Evolutionary conservation across 2,113 vertebrate species (phyloP), one percentile per base, ranked within the genome.

Genomic region (Oceanodroma tethys): DNA sequence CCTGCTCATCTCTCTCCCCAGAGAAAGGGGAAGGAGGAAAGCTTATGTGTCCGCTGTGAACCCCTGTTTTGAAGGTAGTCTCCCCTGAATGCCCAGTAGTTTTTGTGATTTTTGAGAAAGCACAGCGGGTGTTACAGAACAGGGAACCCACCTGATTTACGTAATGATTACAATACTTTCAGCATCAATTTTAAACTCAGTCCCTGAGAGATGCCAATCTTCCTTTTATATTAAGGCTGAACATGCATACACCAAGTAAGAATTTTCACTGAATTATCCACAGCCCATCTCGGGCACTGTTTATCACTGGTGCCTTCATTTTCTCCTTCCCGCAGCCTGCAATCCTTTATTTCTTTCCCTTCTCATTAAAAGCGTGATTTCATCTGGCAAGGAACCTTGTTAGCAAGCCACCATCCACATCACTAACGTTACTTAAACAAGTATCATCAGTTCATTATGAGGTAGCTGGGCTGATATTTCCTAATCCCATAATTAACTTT

Each of bases 371-470:
- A 55, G 21, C 38, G 6, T 0, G 1, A 50, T 10, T 36, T 20
- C 7, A 45, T 1, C 36, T 16, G 48, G 3, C 11, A 1, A 76
- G 67, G 47, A 70, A 4, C 17, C 34, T 20, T 4, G 43, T 7
- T 3, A 26, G 43, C 56, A 42, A 68, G 25, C 7, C 52, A 20
- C 48, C 72, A 29, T 3, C 59, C 19, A 11, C 42, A 14, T 26
- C 43, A 5, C 29, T 15, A 16, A 3, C 58, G 2, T 1, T 5
- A 11, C 59, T 1, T 10, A n/a, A 74, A 40, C 56, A 27, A 55
- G 58, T 1, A 36, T 0, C 47, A 16, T 7, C 4, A 30, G 9
- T 3, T 60, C 38, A 16, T 45, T 1, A 6, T 2, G 0, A 50
- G 45, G 55, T 8, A 43, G 52, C 27, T 26, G 81, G 45, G 74